A percentile compares a stretch with the other conserved stretches of the same genome.
phyloP scores from a whole-genome alignment of 1,140 invertebrate genomes.

The Agrilus planipennis region DNA sequence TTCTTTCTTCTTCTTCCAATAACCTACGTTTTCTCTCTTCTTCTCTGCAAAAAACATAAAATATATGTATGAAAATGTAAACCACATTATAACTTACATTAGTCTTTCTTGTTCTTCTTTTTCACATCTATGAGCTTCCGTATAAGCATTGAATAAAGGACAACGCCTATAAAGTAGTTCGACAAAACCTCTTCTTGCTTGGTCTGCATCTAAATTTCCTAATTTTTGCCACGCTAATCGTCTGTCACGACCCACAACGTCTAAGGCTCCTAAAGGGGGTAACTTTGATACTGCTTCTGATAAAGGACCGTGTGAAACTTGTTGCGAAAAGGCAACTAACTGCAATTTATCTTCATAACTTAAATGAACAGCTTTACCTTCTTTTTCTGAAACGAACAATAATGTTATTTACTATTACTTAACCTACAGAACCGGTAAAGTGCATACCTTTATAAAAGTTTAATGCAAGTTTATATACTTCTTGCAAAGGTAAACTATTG shows the following conservation, averaged over 20 bases:
- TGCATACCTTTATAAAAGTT: constrained; percentile 84
- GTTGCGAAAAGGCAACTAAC: constrained; percentile 83
- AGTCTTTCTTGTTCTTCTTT: constrained; percentile 50
- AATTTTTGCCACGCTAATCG: constrained; percentile 86
- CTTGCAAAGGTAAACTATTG: constrained; percentile 51
- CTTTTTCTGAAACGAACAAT: constrained; percentile 67
- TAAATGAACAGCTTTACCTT: constrained; percentile 88
- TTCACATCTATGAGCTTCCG: constrained; percentile 83
- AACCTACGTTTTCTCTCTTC: constrained; percentile 25
- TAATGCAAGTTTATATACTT: constrained; percentile 76
- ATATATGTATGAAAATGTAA: background rate
- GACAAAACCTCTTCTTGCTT: constrained; percentile 87
- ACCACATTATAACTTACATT: constrained; percentile 38
- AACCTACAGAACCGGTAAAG: constrained; percentile 10
- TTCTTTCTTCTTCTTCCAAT: constrained; percentile 40
- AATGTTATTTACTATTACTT: constrained; percentile 7
- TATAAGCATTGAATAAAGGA: constrained; percentile 78
- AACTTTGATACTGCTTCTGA: constrained; percentile 51
- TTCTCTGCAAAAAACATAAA: constrained; percentile 22
- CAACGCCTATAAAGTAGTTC: constrained; percentile 77
- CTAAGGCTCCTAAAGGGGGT: constrained; percentile 80
- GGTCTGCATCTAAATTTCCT: constrained; percentile 70
- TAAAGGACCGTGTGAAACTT: constrained; percentile 79
- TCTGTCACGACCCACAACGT: constrained; percentile 89
- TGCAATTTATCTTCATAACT: constrained; percentile 89